phyloP scores from a whole-genome alignment of 1,140 invertebrate genomes.

The Dreissena rostriformis region DNA sequence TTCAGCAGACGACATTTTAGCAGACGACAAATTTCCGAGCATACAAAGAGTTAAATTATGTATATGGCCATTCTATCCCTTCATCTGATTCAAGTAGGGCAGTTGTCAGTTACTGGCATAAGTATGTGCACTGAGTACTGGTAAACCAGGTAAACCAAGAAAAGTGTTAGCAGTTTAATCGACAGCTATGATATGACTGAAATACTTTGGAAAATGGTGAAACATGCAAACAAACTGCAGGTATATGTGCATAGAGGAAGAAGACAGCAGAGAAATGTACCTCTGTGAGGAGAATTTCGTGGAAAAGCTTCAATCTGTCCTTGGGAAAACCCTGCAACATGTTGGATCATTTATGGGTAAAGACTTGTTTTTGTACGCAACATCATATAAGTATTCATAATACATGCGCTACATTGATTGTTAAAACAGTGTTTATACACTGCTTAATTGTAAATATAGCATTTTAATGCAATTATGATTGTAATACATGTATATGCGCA shows the following conservation, averaged over 20 bases:
- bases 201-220: too few relatives aligned
- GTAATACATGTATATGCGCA: too few relatives aligned
- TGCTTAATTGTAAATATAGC: conserved; percentile 3
- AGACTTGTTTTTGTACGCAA: not conserved
- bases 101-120: too few relatives aligned
- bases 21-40: too few relatives aligned
- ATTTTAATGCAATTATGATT: not conserved
- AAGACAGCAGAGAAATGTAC: conserved; percentile 58
- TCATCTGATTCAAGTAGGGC: too few relatives aligned
- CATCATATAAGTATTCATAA: not conserved
- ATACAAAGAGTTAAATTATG: too few relatives aligned
- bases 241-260: conserved; percentile 63
- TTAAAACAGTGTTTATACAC: not conserved
- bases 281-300: conserved; percentile 73
- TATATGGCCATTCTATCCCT: too few relatives aligned
- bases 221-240: conserved; percentile 65
- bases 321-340: conserved; percentile 34
- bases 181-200: too few relatives aligned
- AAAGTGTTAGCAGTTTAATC: too few relatives aligned
- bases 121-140: too few relatives aligned
- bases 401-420: not conserved
- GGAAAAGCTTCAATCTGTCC: conserved; percentile 55
- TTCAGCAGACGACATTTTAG: too few relatives aligned
- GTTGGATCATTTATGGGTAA: conserved; percentile 62
- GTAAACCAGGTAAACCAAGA: too few relatives aligned